Evolutionary conservation across 2,888 invertebrate genomes (phyloP).

Genomic region (Furcula furcula): DNA sequence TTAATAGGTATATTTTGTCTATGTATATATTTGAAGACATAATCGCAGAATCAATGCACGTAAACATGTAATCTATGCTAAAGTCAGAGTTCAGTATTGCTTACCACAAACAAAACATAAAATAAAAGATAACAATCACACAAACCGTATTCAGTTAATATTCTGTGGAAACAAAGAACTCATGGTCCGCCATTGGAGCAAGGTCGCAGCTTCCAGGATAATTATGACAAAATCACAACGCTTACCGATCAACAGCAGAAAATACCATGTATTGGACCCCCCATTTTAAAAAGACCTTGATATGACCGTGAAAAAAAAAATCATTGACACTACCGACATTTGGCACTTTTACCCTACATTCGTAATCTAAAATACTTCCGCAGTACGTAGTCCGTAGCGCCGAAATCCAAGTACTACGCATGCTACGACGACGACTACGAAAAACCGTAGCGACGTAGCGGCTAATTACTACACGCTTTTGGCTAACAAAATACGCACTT

Average conservation of each 20-base stretch:
- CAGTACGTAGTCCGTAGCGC: slow-evolving; percentile 15
- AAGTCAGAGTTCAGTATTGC: too few species aligned
- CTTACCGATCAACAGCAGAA: slow-evolving; percentile 31
- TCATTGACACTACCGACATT: slow-evolving; percentile 15
- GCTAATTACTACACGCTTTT: slow-evolving; percentile 17
- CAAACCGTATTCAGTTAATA: too few species aligned
- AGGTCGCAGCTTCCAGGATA: slow-evolving; percentile 57
- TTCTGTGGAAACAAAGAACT: slow-evolving; percentile 49
- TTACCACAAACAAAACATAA: too few species aligned
- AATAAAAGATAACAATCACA: too few species aligned
- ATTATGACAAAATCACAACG: slow-evolving; percentile 56
- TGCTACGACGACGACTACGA: slow-evolving; percentile 36
- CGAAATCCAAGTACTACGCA: slow-evolving; percentile 27
- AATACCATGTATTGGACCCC: slow-evolving; percentile 28
- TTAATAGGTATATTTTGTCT: too few species aligned
- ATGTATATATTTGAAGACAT: too few species aligned
- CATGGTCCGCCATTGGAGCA: slow-evolving; percentile 40
- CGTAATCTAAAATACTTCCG: slow-evolving; percentile 20
- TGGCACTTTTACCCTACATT: slow-evolving; percentile 2
- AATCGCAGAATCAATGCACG: too few species aligned
- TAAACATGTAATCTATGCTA: too few species aligned
- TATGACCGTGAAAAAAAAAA: slow-evolving; percentile 67
- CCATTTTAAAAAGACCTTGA: slow-evolving; percentile 55
- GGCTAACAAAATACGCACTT: slow-evolving; percentile 17
- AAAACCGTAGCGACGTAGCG: slow-evolving; percentile 31